Evolutionary conservation across 2,888 invertebrate genomes (phyloP).

Genomic region (Tricholauxania praeusta): DNA sequence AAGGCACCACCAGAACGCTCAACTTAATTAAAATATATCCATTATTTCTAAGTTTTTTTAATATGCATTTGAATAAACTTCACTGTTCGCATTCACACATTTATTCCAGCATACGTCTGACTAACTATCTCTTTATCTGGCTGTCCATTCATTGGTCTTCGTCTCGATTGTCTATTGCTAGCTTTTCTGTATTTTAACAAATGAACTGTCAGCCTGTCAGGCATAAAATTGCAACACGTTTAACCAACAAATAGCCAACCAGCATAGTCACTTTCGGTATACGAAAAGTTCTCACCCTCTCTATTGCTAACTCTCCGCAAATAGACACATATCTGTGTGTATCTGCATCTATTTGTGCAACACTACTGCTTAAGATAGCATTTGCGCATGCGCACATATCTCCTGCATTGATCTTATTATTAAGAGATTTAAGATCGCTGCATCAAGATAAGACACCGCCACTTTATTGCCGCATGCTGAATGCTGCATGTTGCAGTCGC

Average conservation of each 20-base stretch:
- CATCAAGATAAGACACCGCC: constrained; percentile 27
- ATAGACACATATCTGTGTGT: neutral
- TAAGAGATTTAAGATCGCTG: constrained; percentile 38
- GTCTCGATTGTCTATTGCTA: neutral
- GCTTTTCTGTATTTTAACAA: constrained; percentile 24
- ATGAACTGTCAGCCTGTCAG: constrained; percentile 38
- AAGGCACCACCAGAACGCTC: too few species aligned
- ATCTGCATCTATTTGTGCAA: neutral
- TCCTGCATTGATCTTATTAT: constrained; percentile 36
- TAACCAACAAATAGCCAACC: neutral
- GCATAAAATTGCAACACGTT: constrained; percentile 30
- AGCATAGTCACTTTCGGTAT: too few species aligned
- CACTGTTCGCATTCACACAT: neutral
- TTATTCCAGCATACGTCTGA: constrained; percentile 9
- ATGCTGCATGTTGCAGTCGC: constrained; percentile 18
- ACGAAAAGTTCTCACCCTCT: too few species aligned
- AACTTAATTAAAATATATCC: too few species aligned
- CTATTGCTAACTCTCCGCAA: neutral
- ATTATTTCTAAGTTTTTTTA: too few species aligned
- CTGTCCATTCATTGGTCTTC: constrained; percentile 4
- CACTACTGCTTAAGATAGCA: constrained; percentile 26
- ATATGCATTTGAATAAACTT: too few species aligned
- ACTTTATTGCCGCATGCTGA: constrained; percentile 25
- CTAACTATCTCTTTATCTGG: constrained; percentile 15
- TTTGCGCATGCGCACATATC: constrained; percentile 23